Evolutionary conservation across 2,113 vertebrate species (phyloP).

Genomic region (Manacus vitellinus): DNA sequence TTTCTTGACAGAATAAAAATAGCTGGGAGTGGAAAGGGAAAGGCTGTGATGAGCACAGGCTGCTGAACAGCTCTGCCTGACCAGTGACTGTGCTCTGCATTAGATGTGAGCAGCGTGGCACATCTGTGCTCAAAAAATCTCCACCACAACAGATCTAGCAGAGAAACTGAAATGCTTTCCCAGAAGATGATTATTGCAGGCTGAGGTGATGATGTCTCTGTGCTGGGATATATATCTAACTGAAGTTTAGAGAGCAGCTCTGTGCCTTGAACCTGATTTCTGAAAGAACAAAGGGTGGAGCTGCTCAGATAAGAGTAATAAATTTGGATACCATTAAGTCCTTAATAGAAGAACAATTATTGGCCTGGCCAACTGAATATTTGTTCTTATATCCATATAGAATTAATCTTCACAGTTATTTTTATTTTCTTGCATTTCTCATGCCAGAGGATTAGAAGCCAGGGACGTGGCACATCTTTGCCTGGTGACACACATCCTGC

Average conservation of each 20-base stretch:
- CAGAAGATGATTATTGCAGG: background rate
- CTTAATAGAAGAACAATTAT: slow-evolving; percentile 66
- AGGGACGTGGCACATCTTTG: background rate
- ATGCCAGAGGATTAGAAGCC: background rate
- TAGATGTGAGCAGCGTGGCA: background rate
- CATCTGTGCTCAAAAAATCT: background rate
- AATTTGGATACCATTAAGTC: slow-evolving; percentile 33
- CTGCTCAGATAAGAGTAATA: slow-evolving; percentile 42
- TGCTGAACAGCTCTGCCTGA: background rate
- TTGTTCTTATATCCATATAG: slow-evolving; percentile 14
- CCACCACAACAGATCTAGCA: background rate
- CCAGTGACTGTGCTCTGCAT: background rate
- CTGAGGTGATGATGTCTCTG: background rate
- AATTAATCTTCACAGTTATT: background rate
- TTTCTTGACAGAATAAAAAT: background rate
- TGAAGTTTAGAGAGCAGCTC: background rate
- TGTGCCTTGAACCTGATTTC: slow-evolving; percentile 17
- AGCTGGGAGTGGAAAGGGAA: background rate
- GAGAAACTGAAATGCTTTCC: background rate
- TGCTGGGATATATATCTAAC: background rate
- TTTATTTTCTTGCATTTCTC: background rate
- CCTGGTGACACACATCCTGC: background rate
- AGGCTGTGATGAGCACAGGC: background rate
- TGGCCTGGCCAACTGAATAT: slow-evolving; percentile 20
- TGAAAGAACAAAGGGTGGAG: background rate